Evolutionary conservation across 2,888 invertebrate species (phyloP), one percentile per base, ranked within the genome.

Genomic region (Ichneumoninae sp.): DNA sequence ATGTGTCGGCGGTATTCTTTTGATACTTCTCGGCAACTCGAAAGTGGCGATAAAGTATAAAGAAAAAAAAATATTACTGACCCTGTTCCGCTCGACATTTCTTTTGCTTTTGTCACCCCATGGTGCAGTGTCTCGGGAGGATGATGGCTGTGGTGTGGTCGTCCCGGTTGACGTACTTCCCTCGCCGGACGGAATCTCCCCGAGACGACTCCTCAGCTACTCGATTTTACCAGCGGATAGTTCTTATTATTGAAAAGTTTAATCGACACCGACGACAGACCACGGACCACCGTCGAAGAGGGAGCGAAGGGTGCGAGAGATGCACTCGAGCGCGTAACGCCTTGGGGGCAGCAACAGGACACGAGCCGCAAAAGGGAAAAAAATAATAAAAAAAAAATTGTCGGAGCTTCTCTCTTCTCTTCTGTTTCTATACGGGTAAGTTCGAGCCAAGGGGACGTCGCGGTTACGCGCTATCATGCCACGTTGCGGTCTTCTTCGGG

Each of bases 81-180:
- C 84, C 84, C 71, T 60, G 75, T 76, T 82, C 75, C 84, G 71
- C 84, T 84, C 71, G 84, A 84, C 52, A 79, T 84, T 68, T 76
- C 81, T 44, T 79, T 54, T 72, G 66, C 60, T 60, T 75, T 82
- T 82, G 79, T 69, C 82, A 68, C 82, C 75, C 44, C 66, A 52
- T 13, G 40, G 22, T 16, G 44, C 13, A 33, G 13, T 30, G 60
- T 40, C 76, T 50, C 60, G 54, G 68, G 22, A 13, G n/a, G 68
- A 60, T 47, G 68, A 16, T 57, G 60, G 5, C 57, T 72, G 19
- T 22, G 52, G 52, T 19, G 69, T 57, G 47, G 70, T 81, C 81
- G 84, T 84, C 65, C 70, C 78, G 84, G 78, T 65, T 76, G 66
- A 79, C 40, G 40, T 70, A 40, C 66, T 79, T 70, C 75, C 75